Conservation (phyloP, 2,113 vertebrate species). For the Coracopsis vasa region DNA sequence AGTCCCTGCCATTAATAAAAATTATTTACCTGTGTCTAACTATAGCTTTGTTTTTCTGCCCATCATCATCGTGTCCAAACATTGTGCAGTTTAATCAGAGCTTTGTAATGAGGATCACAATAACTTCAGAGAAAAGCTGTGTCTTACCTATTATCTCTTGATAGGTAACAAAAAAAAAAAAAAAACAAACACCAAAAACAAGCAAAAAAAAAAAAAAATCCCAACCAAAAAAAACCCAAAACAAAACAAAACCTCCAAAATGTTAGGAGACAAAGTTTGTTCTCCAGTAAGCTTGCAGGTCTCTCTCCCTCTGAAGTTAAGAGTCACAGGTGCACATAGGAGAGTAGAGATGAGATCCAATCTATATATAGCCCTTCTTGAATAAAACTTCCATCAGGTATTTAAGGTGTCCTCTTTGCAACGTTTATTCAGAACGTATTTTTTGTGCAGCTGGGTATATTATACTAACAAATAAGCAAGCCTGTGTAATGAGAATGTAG, state of each 20-base stretch:
- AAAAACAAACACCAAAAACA: background rate
- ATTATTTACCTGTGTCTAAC: background rate
- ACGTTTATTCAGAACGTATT: constrained; percentile 21
- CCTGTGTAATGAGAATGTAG: background rate
- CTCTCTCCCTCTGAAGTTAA: background rate
- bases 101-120: background rate
- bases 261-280: background rate
- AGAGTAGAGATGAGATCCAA: background rate
- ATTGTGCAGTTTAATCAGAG: background rate
- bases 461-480: constrained; percentile 20
- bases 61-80: background rate
- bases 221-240: background rate
- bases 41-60: background rate
- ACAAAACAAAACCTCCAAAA: background rate
- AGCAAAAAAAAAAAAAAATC: background rate
- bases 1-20: background rate
- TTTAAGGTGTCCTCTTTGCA: background rate
- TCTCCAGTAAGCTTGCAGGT: background rate
- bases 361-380: background rate
- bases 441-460: constrained; percentile 10
- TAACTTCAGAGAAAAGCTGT: background rate
- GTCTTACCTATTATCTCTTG: background rate
- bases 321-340: background rate
- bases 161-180: background rate
- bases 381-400: constrained; percentile 1